Base-by-base conservation (phyloP, 2,113 vertebrate species). In the zebrafish (Danio rerio) region DNA sequence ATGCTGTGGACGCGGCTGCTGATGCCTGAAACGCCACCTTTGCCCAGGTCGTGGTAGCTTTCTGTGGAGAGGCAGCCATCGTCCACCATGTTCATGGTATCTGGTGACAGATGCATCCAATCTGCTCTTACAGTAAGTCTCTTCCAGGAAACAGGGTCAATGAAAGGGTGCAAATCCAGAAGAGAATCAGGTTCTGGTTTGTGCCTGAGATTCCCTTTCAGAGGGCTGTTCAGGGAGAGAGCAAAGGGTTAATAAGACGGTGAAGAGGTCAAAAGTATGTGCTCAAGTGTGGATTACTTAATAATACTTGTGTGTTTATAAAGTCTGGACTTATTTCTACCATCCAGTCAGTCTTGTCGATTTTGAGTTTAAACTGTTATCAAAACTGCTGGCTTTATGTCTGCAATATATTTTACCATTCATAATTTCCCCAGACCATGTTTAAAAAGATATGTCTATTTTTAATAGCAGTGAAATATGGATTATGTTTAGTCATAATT, bases 81-180 rank as follows among this genome's bases (percentile, higher is more conserved):
- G 31, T 94, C 93, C 90, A 91, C 91, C 86, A 93, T 93, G 89
- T 90, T 93, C 87, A 94, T 87, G 65, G 88, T 89, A 90, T 93
- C 92, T 91, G 92, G 91, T 89, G 93, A 93, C 88, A 94, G 92
- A 94, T 94, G 94, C 93, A 95, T 94, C 86, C 90, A 88, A 92
- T 78, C 87, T 70, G 85, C 82, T 49, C 47, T 69, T 81, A 11
- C 1, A 21, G 59, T 53, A 42, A 79, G 56, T 31, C 47, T 69
- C 16, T 50, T 81, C 50, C 9, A 45, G 49, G 61, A 78, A 79
- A 47, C 49, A 16, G 40, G 13, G n/a, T 18, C 50, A 71, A 16
- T 15, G 49, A 52, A 52, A 7, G 49, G 49, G 7, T 52, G 49
- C 55, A 40, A 53, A 52, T 82, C 72, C 68, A 56, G 40, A 75